These are phyloP conservation scores for Lonchura striata DNA, from an alignment of 2,113 vertebrate species.

Conservation along the genomic window DNA sequence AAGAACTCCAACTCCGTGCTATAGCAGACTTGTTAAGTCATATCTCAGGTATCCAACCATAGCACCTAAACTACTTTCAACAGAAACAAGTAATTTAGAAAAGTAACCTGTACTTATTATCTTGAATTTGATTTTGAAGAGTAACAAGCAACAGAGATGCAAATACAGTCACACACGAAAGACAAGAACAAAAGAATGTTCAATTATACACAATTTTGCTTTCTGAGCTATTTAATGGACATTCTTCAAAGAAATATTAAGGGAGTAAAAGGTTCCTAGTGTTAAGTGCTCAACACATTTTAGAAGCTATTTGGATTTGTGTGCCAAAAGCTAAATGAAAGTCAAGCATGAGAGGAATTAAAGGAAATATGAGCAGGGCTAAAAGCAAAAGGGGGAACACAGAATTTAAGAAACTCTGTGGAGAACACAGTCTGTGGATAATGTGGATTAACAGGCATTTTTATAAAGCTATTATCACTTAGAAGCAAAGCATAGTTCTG, in stretches of 20 bases:
- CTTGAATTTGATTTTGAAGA: not conserved
- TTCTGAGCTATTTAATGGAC: not conserved
- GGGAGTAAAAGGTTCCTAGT: not conserved
- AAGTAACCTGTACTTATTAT: not conserved
- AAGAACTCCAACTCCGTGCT: not conserved
- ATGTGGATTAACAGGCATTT: not conserved
- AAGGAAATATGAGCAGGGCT: not conserved
- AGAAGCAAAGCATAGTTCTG: not conserved
- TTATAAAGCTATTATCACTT: not conserved
- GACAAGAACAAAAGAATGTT: not conserved
- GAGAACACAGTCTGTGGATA: not conserved
- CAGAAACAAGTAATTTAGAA: not conserved
- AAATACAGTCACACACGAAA: not conserved
- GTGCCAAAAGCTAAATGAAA: not conserved
- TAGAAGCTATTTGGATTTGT: not conserved
- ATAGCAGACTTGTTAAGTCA: not conserved
- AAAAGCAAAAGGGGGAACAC: not conserved
- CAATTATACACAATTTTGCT: not conserved
- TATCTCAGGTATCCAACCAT: not conserved
- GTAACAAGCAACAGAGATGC: not conserved
- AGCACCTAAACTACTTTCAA: not conserved
- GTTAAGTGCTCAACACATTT: not conserved
- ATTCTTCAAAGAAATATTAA: not conserved
- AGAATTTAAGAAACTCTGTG: not conserved
- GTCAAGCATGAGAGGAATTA: not conserved